Base-by-base conservation (phyloP, 2,888 invertebrate genomes). In the Harpagoxenus sublaevis region DNA sequence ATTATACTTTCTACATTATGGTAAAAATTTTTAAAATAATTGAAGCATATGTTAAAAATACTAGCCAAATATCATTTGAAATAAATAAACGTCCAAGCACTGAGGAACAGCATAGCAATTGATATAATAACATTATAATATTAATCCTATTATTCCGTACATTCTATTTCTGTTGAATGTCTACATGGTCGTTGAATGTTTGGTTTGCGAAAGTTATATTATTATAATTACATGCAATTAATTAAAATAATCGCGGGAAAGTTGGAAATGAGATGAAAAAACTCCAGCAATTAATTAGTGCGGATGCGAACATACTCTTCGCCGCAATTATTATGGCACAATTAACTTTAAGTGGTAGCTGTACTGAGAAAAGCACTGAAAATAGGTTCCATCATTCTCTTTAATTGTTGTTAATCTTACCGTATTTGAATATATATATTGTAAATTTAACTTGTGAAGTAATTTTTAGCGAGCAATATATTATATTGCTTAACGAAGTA, bases 291-390 rank as follows among this genome's bases (percentile, higher is more conserved):
- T 60, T 79, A 68, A 78, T 66, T 68, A 78, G 9, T 57, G 31
- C 28, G 45, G 9, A 62, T 62, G n/a, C 3, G 8, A 63, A 77
- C 0, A 9, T 60, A 31, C 10, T 39, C 2, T 23, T 39, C 39
- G 18, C 39, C 15, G 9, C 48, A 60, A 79, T 79, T 79, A 79
- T 79, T 60, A 70, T 23, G 2, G 45, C 68, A 45, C 31, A 12
- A 18, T 15, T 75, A 78, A 57, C 42, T 78, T 57, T 42, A 68
- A 57, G 45, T 57, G 9, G 31, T 42, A 66, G 9, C 28, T 39
- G n/a, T 39, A 8, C 18, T 23, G 12, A 45, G 15, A 35, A 35
- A 53, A 10, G 4, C 1, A 42, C n/a, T 68, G 28, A 77, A 66
- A 55, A n/a, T 28, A 78, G 15, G 2, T 77, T 63, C 18, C 18